Evolutionary conservation across 2,888 invertebrate species (phyloP), one percentile per base, ranked within the genome.

Genomic region (Amphipoea lucens): DNA sequence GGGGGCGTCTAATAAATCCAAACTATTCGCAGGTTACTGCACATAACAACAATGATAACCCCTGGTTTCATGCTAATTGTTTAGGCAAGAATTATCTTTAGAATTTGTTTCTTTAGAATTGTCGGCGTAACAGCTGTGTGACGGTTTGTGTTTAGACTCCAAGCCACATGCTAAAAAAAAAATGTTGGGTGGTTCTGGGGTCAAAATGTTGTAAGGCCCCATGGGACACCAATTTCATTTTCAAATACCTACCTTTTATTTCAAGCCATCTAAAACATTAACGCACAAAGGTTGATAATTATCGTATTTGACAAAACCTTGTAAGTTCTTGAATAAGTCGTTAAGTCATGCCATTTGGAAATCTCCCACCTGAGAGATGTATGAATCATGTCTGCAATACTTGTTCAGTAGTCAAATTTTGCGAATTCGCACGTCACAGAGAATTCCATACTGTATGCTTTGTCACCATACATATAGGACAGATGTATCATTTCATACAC

Each of bases 381-480:
- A 68, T 85, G 78, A 85, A 51, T 82, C 82, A 82, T 63, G 29
- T 23, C 11, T 65, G 12, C 66, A 57, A 66, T 75, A 69, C 65
- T 68, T 74, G 36, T 65, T 70, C 54, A 74, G 42, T 72, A 72
- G 83, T 69, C 5, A 68, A 54, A 82, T 67, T 70, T 40, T 69
- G 51, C 62, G 14, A 79, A 77, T 74, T 79, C 68, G 20, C 54
- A 83, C 65, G 86, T 79, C 81, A 75, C 68, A 36, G 62, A 81
- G 67, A 88, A 79, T 77, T 77, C 67, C 67, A 68, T 79, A 67
- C 63, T 76, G 75, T 70, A 67, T 74, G 76, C 75, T 81, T 80
- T 80, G 81, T 90, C 82, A 84, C 83, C 74, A 81, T 78, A 72
- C 84, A 79, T 81, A 67, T 81, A 76, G 78, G 74, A 80, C 80